Evolutionary conservation across 92 coral and sea anemone species (phyloP).

Genomic region (Umimayanthus chanpuru): DNA sequence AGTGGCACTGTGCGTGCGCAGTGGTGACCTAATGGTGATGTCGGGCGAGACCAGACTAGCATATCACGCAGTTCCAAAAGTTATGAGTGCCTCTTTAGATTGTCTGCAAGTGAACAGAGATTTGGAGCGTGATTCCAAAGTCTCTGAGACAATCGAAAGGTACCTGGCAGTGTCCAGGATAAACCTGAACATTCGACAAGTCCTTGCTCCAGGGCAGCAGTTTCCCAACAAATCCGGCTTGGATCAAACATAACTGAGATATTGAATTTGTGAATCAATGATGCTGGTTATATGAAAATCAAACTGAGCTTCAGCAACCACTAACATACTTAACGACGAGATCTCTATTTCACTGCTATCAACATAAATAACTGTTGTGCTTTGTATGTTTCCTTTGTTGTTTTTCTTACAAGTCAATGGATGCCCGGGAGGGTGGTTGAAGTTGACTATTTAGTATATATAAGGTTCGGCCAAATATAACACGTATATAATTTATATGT

Average conservation of each 20-base stretch:
- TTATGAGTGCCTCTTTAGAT: constrained; percentile 43
- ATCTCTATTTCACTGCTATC: too few relatives aligned
- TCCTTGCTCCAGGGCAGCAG: constrained; percentile 57
- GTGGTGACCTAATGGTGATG: constrained; percentile 81
- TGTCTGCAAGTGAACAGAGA: background rate
- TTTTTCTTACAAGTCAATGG: too few relatives aligned
- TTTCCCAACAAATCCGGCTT: constrained; percentile 42
- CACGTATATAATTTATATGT: too few relatives aligned
- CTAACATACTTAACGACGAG: too few relatives aligned
- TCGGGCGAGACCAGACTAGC: constrained; percentile 75
- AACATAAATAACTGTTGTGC: too few relatives aligned
- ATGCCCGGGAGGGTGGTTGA: too few relatives aligned
- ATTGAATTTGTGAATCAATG: too few relatives aligned
- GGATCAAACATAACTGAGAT: background rate
- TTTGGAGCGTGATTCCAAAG: background rate
- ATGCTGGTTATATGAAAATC: too few relatives aligned
- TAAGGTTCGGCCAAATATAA: too few relatives aligned
- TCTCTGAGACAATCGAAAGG: constrained; percentile 25
- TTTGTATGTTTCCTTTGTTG: too few relatives aligned
- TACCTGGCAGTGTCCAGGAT: constrained; percentile 66
- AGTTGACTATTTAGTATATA: too few relatives aligned
- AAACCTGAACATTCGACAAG: constrained; percentile 78
- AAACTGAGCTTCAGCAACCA: too few relatives aligned
- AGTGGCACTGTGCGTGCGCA: constrained; percentile 81
- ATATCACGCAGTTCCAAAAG: constrained; percentile 81